phyloP scores from a whole-genome alignment of 2,888 invertebrate species.

The Endomychus coccineus region DNA sequence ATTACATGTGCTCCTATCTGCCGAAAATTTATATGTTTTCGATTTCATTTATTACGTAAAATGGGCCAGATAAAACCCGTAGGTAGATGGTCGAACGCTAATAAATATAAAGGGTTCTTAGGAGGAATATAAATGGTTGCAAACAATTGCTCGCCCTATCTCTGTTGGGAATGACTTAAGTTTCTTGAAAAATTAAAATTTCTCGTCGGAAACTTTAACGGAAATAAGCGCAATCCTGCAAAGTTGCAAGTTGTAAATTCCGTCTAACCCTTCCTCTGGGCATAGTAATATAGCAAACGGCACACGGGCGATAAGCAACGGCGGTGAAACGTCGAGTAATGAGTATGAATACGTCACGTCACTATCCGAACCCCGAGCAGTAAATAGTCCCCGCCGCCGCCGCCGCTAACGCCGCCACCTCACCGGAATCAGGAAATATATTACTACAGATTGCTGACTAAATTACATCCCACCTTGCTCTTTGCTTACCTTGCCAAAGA shows the following conservation, averaged over 20 bases:
- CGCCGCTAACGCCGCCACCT: slow-evolving; percentile 2
- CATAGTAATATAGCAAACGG: slow-evolving; percentile 29
- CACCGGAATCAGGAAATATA: slow-evolving; percentile 31
- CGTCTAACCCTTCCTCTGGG: slow-evolving; percentile 36
- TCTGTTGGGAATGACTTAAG: too few relatives aligned
- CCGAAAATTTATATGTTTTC: too few relatives aligned
- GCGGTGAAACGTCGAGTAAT: slow-evolving; percentile 42
- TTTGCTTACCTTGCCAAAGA: slow-evolving; percentile 12
- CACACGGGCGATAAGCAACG: slow-evolving; percentile 30
- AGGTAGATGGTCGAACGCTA: too few relatives aligned
- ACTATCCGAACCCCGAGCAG: slow-evolving; percentile 36
- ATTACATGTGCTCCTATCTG: too few relatives aligned
- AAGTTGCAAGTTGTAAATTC: slow-evolving; percentile 39
- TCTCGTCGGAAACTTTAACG: slow-evolving; percentile 27
- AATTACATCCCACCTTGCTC: slow-evolving; percentile 34
- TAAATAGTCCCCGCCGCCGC: slow-evolving; percentile 32
- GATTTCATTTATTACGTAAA: too few relatives aligned
- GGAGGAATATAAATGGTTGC: too few relatives aligned
- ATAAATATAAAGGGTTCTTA: too few relatives aligned
- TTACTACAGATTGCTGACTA: slow-evolving; percentile 38
- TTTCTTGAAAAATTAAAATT: slow-evolving; percentile 24
- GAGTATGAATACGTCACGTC: slow-evolving; percentile 42
- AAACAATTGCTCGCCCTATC: too few relatives aligned
- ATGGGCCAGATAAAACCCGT: too few relatives aligned
- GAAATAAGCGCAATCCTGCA: slow-evolving; percentile 37